phyloP scores from a whole-genome alignment of 2,888 invertebrate genomes.

The Epistrophe grossulariae region DNA sequence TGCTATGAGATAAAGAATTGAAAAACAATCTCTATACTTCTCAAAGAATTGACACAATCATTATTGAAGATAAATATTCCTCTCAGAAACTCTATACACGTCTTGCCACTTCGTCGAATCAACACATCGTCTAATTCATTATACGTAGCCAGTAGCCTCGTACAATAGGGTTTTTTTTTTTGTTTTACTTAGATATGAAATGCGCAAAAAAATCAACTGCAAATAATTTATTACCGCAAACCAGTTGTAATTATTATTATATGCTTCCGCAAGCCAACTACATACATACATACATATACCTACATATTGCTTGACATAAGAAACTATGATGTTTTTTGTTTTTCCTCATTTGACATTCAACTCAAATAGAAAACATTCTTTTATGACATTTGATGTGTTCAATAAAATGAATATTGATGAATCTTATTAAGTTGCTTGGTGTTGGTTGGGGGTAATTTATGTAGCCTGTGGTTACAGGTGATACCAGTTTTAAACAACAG shows the following conservation, averaged over 20 bases:
- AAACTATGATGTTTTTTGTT: background rate
- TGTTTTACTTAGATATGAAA: background rate
- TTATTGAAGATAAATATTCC: too few relatives aligned
- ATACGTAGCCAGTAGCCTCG: background rate
- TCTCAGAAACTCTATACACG: background rate
- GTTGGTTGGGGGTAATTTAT: background rate
- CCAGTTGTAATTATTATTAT: constrained; percentile 26
- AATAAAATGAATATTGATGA: background rate
- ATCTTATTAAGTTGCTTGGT: background rate
- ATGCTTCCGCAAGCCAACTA: background rate
- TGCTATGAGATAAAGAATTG: background rate
- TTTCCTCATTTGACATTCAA: background rate
- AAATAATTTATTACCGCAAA: constrained; percentile 16
- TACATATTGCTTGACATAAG: background rate
- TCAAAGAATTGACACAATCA: constrained; percentile 10
- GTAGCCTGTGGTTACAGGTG: background rate
- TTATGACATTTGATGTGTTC: background rate
- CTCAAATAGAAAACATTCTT: background rate
- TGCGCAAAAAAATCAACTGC: background rate
- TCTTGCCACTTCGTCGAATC: background rate
- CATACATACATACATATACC: too few relatives aligned
- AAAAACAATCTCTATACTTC: constrained; percentile 1
- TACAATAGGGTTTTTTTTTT: background rate
- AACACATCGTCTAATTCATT: background rate
- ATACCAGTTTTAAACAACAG: too few relatives aligned